Base-by-base conservation (phyloP, 2,888 invertebrate species). In the Venusia cambrica region DNA sequence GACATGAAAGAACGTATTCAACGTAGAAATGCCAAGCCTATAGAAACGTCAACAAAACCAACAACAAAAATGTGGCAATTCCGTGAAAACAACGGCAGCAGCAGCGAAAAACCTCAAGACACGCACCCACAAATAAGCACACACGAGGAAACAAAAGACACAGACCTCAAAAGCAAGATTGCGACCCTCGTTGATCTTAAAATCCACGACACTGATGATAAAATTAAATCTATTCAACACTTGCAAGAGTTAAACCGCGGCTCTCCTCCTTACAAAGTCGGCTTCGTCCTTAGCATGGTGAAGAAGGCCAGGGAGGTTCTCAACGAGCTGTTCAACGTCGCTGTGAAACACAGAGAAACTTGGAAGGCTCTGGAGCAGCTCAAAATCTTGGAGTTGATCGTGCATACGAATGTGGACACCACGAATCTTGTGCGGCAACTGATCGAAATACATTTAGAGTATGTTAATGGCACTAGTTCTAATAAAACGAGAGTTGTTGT, bases 381-480 rank as follows among this genome's bases (percentile, higher is more conserved):
- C 38, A 83, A 80, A 36, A 68, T 81, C 5, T 83, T 79, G 28
- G 84, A 84, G 38, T 46, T 79, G 4, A 78, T 84, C 2, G 69
- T 78, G 0, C 81, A 83, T 20, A 78, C 81, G 0, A 83, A 81
- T 26, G 79, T 83, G 1, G 84, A 84, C 15, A 73, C 73, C 0
- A 74, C 74, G 0, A 75, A 83, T 32, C 49, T 81, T 8, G 68
- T 84, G 1, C 51, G 75, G 15, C 77, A 81, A 22, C 45, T 84
- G 4, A 66, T 80, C 0, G 78, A 83, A 19, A 56, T 75, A 4
- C 77, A 83, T n/a, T n/a, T n/a, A n/a, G n/a, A n/a, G n/a, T n/a
- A n/a, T n/a, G n/a, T n/a, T n/a, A n/a, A n/a, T n/a, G n/a, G n/a
- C n/a, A n/a, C n/a, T n/a, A n/a, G n/a, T n/a, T n/a, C n/a, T n/a